Percentiles rank a stretch among this genome's conserved stretches.
These are phyloP conservation scores for Euzetes globulus DNA, from an alignment of 2,888 invertebrate genomes.

Conservation along the genomic window DNA sequence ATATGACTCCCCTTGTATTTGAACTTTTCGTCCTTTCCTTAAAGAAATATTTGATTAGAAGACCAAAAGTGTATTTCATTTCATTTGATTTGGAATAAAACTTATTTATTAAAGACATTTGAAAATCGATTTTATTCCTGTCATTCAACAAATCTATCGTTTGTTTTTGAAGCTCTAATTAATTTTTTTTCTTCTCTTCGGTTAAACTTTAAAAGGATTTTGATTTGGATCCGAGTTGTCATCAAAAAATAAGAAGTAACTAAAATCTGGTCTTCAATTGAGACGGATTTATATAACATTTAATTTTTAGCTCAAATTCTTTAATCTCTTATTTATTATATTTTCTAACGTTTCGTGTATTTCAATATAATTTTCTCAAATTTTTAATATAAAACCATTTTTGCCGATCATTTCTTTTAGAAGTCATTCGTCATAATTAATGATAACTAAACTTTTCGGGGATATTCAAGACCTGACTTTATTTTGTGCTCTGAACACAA, in stretches of 20 bases:
- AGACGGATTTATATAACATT: constrained; percentile 1
- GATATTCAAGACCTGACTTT: neutral
- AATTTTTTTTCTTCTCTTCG: neutral
- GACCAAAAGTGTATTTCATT: too few relatives aligned
- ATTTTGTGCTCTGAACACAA: too few relatives aligned
- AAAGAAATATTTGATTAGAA: too few relatives aligned
- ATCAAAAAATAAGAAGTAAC: neutral
- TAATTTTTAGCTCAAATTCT: neutral
- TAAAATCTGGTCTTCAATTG: neutral
- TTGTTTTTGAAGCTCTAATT: neutral
- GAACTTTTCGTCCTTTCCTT: too few relatives aligned
- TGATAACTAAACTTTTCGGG: neutral
- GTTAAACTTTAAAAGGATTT: neutral
- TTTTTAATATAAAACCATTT: too few relatives aligned
- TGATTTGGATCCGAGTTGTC: neutral
- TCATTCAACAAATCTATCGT: neutral
- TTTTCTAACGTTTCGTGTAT: neutral
- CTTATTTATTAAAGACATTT: too few relatives aligned
- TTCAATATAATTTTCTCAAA: neutral
- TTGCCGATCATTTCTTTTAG: too few relatives aligned
- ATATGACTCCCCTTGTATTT: too few relatives aligned
- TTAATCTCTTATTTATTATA: neutral
- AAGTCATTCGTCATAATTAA: neutral
- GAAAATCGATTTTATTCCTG: too few relatives aligned
- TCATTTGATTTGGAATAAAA: too few relatives aligned